phyloP scores from a whole-genome alignment of 2,113 vertebrate genomes.

The Delphinus delphis region DNA sequence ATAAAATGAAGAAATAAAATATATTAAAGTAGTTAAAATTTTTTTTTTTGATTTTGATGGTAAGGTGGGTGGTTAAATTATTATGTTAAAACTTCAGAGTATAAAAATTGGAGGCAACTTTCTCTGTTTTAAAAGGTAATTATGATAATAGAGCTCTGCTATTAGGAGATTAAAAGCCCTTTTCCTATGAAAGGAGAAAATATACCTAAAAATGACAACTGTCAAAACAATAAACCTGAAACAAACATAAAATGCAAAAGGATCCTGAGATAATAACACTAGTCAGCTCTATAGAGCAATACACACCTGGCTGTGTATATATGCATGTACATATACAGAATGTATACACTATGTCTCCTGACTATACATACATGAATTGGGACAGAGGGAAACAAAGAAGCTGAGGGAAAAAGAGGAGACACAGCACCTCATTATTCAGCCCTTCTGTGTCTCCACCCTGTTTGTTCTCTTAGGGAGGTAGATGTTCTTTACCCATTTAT shows the following conservation, averaged over 20 bases:
- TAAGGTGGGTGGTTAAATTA: conserved; percentile 62
- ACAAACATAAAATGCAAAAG: conserved; percentile 47
- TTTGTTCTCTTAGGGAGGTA: neutral
- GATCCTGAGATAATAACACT: neutral
- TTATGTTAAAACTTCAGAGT: conserved; percentile 62
- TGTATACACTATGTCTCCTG: rapidly evolving
- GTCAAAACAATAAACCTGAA: conserved; percentile 62
- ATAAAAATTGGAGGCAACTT: conserved; percentile 70
- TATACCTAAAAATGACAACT: conserved; percentile 51
- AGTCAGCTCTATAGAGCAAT: neutral
- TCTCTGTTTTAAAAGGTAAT: conserved; percentile 68
- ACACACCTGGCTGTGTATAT: rapidly evolving
- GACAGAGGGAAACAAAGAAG: neutral
- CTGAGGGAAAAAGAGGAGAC: neutral
- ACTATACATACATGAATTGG: rapidly evolving
- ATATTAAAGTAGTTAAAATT: neutral
- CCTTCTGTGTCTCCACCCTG: neutral
- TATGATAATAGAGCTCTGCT: conserved; percentile 56
- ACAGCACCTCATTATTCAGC: conserved; percentile 9
- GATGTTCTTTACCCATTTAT: conserved; percentile 36
- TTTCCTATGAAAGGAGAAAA: conserved; percentile 40
- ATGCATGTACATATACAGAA: rapidly evolving
- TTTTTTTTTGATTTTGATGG: conserved; percentile 23
- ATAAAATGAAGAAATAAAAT: conserved; percentile 52
- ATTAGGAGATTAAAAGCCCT: conserved; percentile 51